Evolutionary conservation across 1,140 invertebrate species (phyloP), one percentile per base, ranked within the genome.

Genomic region (Trachymyrmex cornetzi): DNA sequence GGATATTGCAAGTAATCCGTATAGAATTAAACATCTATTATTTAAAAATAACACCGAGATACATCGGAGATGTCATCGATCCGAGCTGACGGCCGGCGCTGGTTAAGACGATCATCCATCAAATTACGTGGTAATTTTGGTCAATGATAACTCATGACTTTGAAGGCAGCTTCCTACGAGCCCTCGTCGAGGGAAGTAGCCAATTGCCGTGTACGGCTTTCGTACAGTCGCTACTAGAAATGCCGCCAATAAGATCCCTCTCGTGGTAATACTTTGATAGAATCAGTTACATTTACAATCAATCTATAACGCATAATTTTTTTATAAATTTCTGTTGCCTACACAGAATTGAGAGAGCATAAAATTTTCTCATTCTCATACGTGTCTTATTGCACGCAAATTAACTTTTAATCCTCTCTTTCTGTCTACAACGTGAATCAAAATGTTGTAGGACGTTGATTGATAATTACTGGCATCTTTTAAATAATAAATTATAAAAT

Each of bases 91-190:
- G 66, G 75, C 84, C 59, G 88, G 88, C 77, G 61, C 71, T 85
- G 86, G 77, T 75, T 91, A 93, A 93, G 91, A 94, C 90, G 87
- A 87, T 81, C 87, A 91, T 90, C 77, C 90, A 89, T 91, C 86
- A 93, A 93, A 93, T 94, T 93, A 93, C 89, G 92, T 89, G 91
- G 93, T 94, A 91, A 95, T 94, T 95, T 94, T 93, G 92, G 91
- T 90, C 94, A 94, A 94, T 94, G 94, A 95, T 94, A 94, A 95
- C 93, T 94, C 92, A 93, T 94, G 94, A 95, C 94, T 95, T 95
- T 95, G 94, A 94, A 94, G 94, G 93, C 92, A 94, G 92, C 93
- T 94, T 94, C 94, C 94, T 94, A 94, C 94, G 93, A 94, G 92
- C 92, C 91, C 93, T 91, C 92, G 90, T 71, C 85, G 92, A 94